Evolutionary conservation across 1,140 invertebrate genomes (phyloP).

Genomic region (Drosophila paulistorum): DNA sequence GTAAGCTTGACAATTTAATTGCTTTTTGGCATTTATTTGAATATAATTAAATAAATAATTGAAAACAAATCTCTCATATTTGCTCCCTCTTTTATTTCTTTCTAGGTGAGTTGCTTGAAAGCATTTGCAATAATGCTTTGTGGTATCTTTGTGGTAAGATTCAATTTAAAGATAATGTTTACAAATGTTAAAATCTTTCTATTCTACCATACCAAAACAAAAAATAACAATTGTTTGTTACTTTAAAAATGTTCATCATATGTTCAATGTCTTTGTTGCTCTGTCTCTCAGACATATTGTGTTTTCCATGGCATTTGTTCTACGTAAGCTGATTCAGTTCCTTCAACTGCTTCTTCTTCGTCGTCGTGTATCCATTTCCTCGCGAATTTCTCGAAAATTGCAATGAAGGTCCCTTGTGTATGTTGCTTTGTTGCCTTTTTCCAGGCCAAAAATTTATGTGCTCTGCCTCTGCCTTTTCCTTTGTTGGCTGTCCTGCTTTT

Average conservation of each 20-base stretch:
- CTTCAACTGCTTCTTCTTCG: neutral
- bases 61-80: constrained; percentile 1
- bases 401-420: neutral
- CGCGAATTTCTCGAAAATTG: constrained; percentile 18
- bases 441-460: constrained; percentile 35
- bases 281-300: neutral
- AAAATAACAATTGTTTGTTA: no score
- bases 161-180: constrained; percentile 4
- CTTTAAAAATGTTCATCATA: neutral
- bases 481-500: neutral
- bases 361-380: constrained; percentile 1
- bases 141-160: constrained; percentile 12
- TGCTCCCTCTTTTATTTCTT: constrained; percentile 23
- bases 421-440: constrained; percentile 12
- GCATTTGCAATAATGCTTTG: neutral
- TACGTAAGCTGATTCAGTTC: neutral
- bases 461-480: neutral
- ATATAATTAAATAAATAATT: constrained; percentile 13
- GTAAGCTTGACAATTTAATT: neutral
- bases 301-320: neutral
- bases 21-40: constrained; percentile 3
- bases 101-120: constrained; percentile 41
- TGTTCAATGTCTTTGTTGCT: neutral
- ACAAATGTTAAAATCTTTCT: neutral
- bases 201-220: no score